Percentiles rank a stretch among this genome's conserved stretches.
phyloP scores from a whole-genome alignment of 35 echinoderm and acorn worm species.

The Holothuria glaberrima region DNA sequence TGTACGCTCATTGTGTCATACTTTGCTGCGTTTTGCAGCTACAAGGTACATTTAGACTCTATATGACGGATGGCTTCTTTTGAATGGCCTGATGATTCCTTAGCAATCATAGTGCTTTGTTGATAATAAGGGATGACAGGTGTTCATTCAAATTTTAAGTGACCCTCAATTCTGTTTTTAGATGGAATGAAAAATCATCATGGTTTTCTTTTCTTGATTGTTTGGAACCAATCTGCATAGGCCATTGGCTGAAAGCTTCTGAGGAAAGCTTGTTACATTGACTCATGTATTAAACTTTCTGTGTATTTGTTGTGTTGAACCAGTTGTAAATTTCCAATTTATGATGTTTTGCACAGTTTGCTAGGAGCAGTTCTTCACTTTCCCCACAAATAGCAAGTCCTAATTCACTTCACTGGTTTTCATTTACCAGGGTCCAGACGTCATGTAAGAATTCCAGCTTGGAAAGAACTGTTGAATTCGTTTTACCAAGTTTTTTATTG shows the following conservation, averaged over 20 bases:
- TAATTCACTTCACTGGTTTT: background rate
- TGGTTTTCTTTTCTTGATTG: background rate
- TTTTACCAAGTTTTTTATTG: background rate
- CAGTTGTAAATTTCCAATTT: background rate
- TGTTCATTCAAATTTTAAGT: background rate
- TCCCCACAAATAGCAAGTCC: background rate
- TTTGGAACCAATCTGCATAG: background rate
- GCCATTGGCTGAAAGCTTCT: background rate
- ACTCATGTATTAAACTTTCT: background rate
- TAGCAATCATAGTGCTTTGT: background rate
- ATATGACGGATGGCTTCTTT: background rate
- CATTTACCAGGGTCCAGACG: background rate
- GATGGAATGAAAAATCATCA: background rate
- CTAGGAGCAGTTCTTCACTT: background rate
- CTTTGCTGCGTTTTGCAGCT: constrained; percentile 7
- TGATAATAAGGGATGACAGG: background rate
- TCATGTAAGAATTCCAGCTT: background rate
- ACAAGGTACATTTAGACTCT: background rate
- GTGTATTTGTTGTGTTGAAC: background rate
- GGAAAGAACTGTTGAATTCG: background rate
- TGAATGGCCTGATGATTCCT: background rate
- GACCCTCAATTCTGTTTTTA: background rate
- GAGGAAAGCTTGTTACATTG: background rate
- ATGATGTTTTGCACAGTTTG: background rate
- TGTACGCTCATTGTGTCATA: background rate